These are phyloP conservation scores for Aphyosemion australe DNA, from an alignment of 2,113 vertebrate species.

Conservation along the genomic window DNA sequence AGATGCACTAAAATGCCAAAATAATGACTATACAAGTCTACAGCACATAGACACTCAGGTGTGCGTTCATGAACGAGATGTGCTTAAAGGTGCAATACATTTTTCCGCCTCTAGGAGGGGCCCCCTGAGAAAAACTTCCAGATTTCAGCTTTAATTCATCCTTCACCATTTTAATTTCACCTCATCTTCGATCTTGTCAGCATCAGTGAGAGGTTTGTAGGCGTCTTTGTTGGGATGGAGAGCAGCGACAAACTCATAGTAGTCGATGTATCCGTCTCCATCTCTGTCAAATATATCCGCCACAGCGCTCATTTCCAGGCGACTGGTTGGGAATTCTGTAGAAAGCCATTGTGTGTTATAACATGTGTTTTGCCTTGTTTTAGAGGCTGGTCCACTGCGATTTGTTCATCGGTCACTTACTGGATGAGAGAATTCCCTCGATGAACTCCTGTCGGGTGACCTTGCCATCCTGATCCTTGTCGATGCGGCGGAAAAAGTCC, in stretches of 20 bases:
- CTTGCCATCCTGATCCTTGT: slow-evolving; percentile 98
- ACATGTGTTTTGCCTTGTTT: not conserved
- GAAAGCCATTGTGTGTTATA: not conserved
- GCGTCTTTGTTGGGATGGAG: slow-evolving; percentile 99
- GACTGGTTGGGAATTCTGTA: slow-evolving; percentile 94
- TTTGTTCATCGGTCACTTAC: slow-evolving; percentile 78
- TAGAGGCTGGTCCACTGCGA: not conserved
- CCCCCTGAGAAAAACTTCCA: too few species aligned
- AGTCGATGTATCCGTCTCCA: slow-evolving; percentile 97
- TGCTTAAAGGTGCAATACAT: too few species aligned
- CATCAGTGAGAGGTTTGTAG: slow-evolving; percentile 96
- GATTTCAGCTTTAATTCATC: too few species aligned
- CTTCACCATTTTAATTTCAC: slow-evolving; percentile 77
- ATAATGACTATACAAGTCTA: too few species aligned
- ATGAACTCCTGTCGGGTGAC: slow-evolving; percentile 98
- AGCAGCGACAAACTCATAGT: slow-evolving; percentile 98
- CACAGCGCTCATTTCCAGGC: slow-evolving; percentile 98
- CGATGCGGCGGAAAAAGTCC: slow-evolving; percentile 98
- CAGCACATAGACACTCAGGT: too few species aligned
- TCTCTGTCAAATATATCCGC: slow-evolving; percentile 98
- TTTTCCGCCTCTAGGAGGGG: too few species aligned
- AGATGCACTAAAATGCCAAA: too few species aligned
- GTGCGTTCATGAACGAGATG: too few species aligned
- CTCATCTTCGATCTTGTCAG: slow-evolving; percentile 99
- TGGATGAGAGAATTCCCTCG: slow-evolving; percentile 97